Conservation (phyloP, 2,113 vertebrate species). For the Procavia capensis region DNA sequence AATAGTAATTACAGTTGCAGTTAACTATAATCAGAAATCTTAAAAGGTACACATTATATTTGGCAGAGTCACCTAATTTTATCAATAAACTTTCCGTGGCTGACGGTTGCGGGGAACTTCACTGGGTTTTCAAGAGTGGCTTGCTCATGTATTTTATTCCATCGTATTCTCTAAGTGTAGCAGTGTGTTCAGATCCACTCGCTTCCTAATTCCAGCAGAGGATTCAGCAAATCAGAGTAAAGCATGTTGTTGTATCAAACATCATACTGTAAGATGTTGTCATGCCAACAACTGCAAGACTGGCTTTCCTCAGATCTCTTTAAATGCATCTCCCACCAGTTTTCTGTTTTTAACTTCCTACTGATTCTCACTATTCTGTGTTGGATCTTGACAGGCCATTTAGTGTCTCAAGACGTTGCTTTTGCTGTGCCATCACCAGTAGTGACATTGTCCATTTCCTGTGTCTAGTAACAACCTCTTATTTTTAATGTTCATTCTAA, state of each 20-base stretch:
- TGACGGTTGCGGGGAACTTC: neutral
- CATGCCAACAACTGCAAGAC: accelerated
- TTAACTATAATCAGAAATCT: neutral
- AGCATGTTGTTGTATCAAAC: neutral
- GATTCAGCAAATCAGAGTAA: neutral
- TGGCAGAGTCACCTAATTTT: neutral
- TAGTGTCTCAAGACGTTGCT: neutral
- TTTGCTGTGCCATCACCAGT: neutral
- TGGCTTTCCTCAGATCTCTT: neutral
- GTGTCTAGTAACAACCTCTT: neutral
- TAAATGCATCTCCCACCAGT: neutral
- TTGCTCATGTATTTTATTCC: neutral
- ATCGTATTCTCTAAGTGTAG: neutral
- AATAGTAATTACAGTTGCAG: neutral
- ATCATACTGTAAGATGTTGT: neutral
- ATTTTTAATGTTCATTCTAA: neutral
- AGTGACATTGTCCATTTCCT: neutral
- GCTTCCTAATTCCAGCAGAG: neutral
- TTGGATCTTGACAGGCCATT: conserved; percentile 11
- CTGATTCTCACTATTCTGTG: neutral
- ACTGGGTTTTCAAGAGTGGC: neutral
- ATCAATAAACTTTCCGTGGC: neutral
- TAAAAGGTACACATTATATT: neutral
- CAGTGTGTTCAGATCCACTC: accelerated
- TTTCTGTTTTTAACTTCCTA: too few species aligned